These are phyloP conservation scores for Brachionus angularis DNA, from an alignment of 1,140 invertebrate genomes.

Conservation along the genomic window DNA sequence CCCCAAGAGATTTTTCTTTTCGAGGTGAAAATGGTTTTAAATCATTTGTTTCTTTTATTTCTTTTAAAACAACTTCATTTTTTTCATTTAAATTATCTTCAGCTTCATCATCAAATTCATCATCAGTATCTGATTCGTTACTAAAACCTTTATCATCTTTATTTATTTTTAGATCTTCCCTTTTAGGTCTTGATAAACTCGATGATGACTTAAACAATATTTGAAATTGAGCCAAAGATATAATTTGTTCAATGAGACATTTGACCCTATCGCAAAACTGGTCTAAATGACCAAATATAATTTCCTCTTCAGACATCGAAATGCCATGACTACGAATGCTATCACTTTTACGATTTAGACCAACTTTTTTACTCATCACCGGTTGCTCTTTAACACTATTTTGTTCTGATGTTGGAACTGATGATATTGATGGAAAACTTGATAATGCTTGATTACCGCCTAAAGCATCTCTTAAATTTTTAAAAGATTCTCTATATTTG, in stretches of 20 bases:
- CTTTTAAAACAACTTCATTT: conserved; percentile 21
- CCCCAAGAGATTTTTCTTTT: background rate
- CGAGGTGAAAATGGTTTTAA: too few relatives aligned
- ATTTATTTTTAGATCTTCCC: conserved; percentile 15
- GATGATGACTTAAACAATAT: conserved; percentile 5
- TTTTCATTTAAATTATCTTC: background rate
- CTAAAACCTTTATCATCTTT: background rate
- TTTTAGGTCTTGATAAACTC: conserved; percentile 22
- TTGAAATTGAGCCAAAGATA: conserved; percentile 54
- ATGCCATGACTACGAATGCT: conserved; percentile 49
- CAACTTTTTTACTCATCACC: conserved; percentile 13
- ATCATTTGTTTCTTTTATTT: background rate
- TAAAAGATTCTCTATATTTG: conserved; percentile 52
- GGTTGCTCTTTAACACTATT: background rate
- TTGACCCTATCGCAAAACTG: conserved; percentile 52
- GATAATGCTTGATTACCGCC: conserved; percentile 51
- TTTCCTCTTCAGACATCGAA: conserved; percentile 55
- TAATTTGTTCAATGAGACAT: conserved; percentile 55
- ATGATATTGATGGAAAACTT: conserved; percentile 54
- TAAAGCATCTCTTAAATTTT: conserved; percentile 52
- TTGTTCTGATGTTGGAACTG: conserved; percentile 46
- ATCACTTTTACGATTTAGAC: conserved; percentile 16
- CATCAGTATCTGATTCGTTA: conserved; percentile 30
- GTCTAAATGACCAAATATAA: conserved; percentile 55
- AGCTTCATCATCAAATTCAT: background rate